Percentiles rank a stretch among this genome's conserved stretches.
These are phyloP conservation scores for Dione vanillae DNA, from an alignment of 2,888 invertebrate species.

Conservation along the genomic window DNA sequence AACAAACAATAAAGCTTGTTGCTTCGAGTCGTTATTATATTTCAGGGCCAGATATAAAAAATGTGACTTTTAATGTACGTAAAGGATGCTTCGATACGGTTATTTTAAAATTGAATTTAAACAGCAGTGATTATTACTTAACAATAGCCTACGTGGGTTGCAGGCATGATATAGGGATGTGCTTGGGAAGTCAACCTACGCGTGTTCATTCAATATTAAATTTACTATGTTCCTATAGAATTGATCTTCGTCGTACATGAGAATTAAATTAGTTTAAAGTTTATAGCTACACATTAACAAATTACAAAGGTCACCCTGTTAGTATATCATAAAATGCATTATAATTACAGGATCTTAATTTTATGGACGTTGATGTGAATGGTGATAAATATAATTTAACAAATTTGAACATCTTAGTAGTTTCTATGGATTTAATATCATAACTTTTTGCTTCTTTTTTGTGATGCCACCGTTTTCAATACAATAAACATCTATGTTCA, in stretches of 20 bases:
- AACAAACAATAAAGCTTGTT: slow-evolving; percentile 31
- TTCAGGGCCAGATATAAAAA: background rate
- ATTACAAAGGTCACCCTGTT: too few relatives aligned
- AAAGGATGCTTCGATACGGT: slow-evolving; percentile 7
- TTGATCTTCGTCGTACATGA: background rate
- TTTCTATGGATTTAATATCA: too few relatives aligned
- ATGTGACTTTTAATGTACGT: background rate
- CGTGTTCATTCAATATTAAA: slow-evolving; percentile 34
- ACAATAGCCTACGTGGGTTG: slow-evolving; percentile 18
- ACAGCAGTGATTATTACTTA: slow-evolving; percentile 7
- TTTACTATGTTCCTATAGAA: slow-evolving; percentile 21
- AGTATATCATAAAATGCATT: too few relatives aligned
- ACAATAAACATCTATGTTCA: too few relatives aligned
- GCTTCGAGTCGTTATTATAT: slow-evolving; percentile 27
- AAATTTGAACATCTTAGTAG: too few relatives aligned
- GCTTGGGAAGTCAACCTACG: slow-evolving; percentile 41
- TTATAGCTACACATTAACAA: too few relatives aligned
- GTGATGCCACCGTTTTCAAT: too few relatives aligned
- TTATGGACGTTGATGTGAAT: too few relatives aligned
- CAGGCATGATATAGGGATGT: slow-evolving; percentile 27
- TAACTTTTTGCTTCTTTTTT: too few relatives aligned
- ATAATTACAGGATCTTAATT: too few relatives aligned
- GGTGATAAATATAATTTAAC: too few relatives aligned
- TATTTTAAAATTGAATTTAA: background rate
- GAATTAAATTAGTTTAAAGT: too few relatives aligned